phyloP scores from a whole-genome alignment of 2,113 vertebrate genomes.

The Myotis davidii region DNA sequence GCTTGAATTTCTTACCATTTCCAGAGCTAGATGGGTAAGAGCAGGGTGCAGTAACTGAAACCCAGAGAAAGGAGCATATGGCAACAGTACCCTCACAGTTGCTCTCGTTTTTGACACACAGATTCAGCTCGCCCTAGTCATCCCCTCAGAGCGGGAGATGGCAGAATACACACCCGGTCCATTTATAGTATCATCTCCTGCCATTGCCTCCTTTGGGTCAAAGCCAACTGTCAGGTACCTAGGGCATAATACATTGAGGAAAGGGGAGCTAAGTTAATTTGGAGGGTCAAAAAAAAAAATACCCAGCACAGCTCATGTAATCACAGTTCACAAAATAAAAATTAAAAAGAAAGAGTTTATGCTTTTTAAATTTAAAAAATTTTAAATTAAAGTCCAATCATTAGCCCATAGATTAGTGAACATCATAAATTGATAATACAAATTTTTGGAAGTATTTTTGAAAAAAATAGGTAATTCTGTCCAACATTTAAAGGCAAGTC shows the following conservation, averaged over 20 bases:
- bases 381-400: neutral
- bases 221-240: neutral
- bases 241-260: neutral
- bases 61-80: neutral
- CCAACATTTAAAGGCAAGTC: neutral
- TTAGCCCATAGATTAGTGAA: neutral
- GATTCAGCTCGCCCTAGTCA: neutral
- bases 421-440: neutral
- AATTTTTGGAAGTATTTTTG: neutral
- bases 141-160: neutral
- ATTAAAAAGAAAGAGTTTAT: neutral
- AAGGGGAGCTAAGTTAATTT: neutral
- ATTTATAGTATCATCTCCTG: neutral
- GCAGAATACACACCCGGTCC: neutral
- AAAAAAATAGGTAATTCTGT: neutral
- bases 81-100: neutral
- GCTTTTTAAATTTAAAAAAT: neutral
- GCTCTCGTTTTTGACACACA: neutral
- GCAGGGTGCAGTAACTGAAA: neutral
- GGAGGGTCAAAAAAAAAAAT: neutral
- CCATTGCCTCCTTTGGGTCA: neutral
- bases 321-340: neutral
- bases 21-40: neutral
- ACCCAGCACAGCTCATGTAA: neutral
- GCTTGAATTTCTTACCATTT: neutral